phyloP scores from a whole-genome alignment of 2,113 vertebrate genomes.

The Diphyllodes magnificus region DNA sequence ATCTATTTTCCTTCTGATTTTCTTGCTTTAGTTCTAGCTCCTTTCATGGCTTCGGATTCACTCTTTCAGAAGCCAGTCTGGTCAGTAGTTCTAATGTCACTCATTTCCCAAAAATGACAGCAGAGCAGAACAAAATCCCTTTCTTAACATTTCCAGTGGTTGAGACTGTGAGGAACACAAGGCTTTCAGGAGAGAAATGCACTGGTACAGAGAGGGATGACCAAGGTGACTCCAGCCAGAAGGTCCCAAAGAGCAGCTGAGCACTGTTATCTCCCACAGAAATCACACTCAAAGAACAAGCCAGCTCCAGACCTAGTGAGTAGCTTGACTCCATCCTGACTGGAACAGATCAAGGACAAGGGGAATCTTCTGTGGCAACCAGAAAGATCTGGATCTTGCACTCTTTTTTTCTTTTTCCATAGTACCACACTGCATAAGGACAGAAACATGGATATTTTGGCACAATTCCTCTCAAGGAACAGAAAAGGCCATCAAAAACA shows the following conservation, averaged over 20 bases:
- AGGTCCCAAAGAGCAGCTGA: not conserved
- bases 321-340: not conserved
- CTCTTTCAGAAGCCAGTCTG: not conserved
- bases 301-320: not conserved
- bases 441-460: not conserved
- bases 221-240: not conserved
- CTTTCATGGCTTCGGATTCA: not conserved
- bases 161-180: not conserved
- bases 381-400: not conserved
- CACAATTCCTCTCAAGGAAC: not conserved
- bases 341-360: not conserved
- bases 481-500: not conserved
- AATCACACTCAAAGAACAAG: not conserved
- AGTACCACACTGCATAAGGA: not conserved
- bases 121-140: not conserved
- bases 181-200: not conserved
- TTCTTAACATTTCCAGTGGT: not conserved
- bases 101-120: not conserved
- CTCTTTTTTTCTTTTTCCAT: not conserved
- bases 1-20: not conserved
- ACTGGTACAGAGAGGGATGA: not conserved
- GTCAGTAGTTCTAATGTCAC: not conserved
- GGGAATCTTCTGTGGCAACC: not conserved
- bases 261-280: not conserved
- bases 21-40: not conserved